These are phyloP conservation scores for Pseudonaja textilis DNA, from an alignment of 2,113 vertebrate species.

Conservation along the genomic window DNA sequence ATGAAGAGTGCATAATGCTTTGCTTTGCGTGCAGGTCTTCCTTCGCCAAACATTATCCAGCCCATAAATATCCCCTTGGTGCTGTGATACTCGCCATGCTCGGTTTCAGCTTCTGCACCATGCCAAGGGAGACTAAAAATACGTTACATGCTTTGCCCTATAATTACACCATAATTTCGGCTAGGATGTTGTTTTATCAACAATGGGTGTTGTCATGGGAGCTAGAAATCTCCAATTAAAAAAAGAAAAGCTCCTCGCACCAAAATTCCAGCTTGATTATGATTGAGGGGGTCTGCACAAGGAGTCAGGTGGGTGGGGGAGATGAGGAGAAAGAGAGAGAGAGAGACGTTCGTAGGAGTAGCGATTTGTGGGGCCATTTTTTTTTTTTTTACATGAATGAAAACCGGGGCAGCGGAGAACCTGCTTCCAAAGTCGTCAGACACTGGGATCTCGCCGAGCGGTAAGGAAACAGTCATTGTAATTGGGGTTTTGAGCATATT, in stretches of 20 bases:
- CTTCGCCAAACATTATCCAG: not conserved
- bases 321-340: too few relatives aligned
- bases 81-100: not conserved
- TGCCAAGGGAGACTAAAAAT: slow-evolving; percentile 14
- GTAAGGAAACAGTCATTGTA: not conserved
- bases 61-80: slow-evolving; percentile 20
- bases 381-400: not conserved
- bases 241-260: not conserved
- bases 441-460: not conserved
- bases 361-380: not conserved
- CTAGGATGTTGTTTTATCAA: slow-evolving; percentile 16
- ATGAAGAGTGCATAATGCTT: not conserved
- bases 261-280: not conserved
- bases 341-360: not conserved
- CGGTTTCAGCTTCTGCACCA: slow-evolving; percentile 13
- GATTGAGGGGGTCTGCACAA: too few relatives aligned
- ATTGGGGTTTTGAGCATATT: not conserved
- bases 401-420: not conserved
- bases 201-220: slow-evolving; percentile 11
- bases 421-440: not conserved
- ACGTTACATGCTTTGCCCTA: not conserved
- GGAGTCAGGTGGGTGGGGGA: too few relatives aligned
- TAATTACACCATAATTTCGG: not conserved
- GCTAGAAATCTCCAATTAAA: not conserved
- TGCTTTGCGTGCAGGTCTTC: not conserved